Percentiles rank a stretch among this genome's conserved stretches.
Conservation (phyloP, 2,797 vertebrate species). For the Gouania willdenowi region DNA sequence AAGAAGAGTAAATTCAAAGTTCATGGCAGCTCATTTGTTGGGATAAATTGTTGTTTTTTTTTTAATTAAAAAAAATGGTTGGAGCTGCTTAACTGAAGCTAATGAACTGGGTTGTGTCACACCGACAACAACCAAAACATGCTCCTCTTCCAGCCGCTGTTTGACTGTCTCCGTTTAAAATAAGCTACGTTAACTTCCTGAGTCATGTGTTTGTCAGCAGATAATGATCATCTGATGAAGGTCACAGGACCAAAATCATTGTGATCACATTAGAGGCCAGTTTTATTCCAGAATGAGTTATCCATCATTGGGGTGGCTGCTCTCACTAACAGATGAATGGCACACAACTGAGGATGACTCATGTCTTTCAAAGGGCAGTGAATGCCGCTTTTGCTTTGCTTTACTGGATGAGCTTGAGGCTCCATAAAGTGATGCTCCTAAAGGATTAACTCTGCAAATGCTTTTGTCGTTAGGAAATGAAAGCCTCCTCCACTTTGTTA, state of each 20-base stretch:
- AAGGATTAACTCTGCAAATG: conserved; percentile 35
- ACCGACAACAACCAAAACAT: too few relatives aligned
- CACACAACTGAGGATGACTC: conserved; percentile 1
- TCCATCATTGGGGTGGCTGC: conserved; percentile 29
- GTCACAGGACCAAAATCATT: conserved; percentile 39
- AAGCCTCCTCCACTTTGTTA: conserved; percentile 42
- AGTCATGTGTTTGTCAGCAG: conserved; percentile 33
- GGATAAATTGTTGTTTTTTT: not conserved
- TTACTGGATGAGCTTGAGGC: conserved; percentile 1
- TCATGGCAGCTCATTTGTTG: not conserved
- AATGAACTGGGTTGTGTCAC: too few relatives aligned
- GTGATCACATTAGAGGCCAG: conserved; percentile 43
- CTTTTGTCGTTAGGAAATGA: conserved; percentile 35
- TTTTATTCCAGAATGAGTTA: conserved; percentile 34
- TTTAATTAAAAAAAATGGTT: too few relatives aligned
- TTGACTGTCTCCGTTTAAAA: too few relatives aligned
- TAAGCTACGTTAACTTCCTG: too few relatives aligned
- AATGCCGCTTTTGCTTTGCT: too few relatives aligned
- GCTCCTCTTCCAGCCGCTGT: too few relatives aligned
- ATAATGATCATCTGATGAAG: conserved; percentile 40
- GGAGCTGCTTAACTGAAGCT: too few relatives aligned
- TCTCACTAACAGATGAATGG: conserved; percentile 22
- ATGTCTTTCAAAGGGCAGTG: too few relatives aligned
- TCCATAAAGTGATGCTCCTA: not conserved
- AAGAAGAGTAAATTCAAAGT: not conserved